These are phyloP conservation scores for Rhinatrema bivittatum DNA, from an alignment of 2,797 vertebrate species.

Conservation along the genomic window DNA sequence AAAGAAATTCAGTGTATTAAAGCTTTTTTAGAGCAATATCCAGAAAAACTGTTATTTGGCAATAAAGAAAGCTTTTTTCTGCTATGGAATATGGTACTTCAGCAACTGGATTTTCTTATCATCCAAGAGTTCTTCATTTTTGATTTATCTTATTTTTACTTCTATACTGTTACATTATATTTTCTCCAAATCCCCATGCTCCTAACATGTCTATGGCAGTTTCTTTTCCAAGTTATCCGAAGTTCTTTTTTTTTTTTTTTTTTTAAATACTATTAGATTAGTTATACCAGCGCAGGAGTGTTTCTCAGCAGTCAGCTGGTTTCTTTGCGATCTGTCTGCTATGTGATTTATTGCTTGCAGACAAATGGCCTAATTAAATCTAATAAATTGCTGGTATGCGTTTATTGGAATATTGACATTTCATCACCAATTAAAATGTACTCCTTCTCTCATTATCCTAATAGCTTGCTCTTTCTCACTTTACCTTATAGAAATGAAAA, in stretches of 20 bases:
- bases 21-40: too few relatives aligned
- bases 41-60: too few relatives aligned
- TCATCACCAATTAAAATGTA: slow-evolving; percentile 47
- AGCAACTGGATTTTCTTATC: too few relatives aligned
- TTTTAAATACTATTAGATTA: slow-evolving; percentile 10
- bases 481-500: slow-evolving; percentile 21
- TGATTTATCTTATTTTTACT: too few relatives aligned
- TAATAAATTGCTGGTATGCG: slow-evolving; percentile 31
- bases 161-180: too few relatives aligned
- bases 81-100: too few relatives aligned
- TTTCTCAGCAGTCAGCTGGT: slow-evolving; percentile 30
- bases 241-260: too few relatives aligned
- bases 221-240: too few relatives aligned
- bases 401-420: slow-evolving; percentile 49
- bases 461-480: slow-evolving; percentile 32
- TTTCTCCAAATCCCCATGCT: slow-evolving; percentile 11
- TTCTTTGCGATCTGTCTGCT: slow-evolving; percentile 21
- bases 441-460: slow-evolving; percentile 38
- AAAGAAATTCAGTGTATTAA: too few relatives aligned
- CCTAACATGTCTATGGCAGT: slow-evolving; percentile 1
- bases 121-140: too few relatives aligned
- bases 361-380: slow-evolving; percentile 40
- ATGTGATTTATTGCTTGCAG: slow-evolving; percentile 45
- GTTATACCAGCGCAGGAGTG: slow-evolving; percentile 13
- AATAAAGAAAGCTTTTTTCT: too few relatives aligned